Evolutionary conservation across 1,140 invertebrate species (phyloP), one percentile per base, ranked within the genome.

Genomic region (Glomeris maerens): DNA sequence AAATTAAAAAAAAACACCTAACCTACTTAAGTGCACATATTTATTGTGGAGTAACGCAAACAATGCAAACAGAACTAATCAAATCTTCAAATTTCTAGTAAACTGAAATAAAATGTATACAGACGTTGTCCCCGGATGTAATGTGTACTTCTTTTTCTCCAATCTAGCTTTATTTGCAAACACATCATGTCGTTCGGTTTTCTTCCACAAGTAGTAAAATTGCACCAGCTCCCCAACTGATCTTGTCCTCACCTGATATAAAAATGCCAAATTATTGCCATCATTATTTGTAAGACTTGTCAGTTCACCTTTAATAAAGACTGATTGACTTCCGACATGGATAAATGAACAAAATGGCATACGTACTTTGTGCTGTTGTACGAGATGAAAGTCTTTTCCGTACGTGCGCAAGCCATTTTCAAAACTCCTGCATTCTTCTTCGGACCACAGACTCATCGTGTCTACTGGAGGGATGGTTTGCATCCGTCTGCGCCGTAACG

Each of bases 141-240:
- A 64, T 7, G 79, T 77, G 66, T 88, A 89, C 67, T 88, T 87
- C 63, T 86, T 86, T 66, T 89, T 89, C 62, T 88, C 84, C 49
- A 88, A 67, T 52, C 84, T 68, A 14, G 78, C 79, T 71, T 84
- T 84, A 60, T 83, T 85, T 2, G 83, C 83, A 72, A 88, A 90
- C 2, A 83, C 80, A 70, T 97, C 94, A 67, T 96, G 90, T 36
- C 94, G 72, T 66, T 97, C 92, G 42, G 93, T 96, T 71, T 97
- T 98, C 68, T 98, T 98, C 93, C 93, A 98, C 27, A 96, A 75
- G 64, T 98, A 98, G 71, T 98, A 98, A 72, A 97, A 97, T 63
- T 96, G 89, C 29, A 97, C 90, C 41, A 98, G 70, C 70, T 98
- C 94, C 25, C 89, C 87, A 23, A 97, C 91, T n/a, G 90, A 89